phyloP scores from a whole-genome alignment of 1,140 invertebrate genomes.

The Drosophila watanabei region DNA sequence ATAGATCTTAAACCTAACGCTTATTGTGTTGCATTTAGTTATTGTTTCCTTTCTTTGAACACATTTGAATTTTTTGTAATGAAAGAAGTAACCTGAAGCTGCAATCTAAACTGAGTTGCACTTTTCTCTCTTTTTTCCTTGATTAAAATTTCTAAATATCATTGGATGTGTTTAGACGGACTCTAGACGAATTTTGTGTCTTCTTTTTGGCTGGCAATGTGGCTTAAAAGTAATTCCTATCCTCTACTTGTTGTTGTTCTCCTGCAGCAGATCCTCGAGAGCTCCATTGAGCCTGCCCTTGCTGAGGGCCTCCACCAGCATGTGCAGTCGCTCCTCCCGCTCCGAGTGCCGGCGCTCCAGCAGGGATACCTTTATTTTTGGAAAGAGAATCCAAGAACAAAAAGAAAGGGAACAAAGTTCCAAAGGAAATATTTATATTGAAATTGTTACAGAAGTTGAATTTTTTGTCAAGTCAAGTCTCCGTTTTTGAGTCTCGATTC shows the following conservation, averaged over 20 bases:
- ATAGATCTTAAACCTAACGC: constrained; percentile 32
- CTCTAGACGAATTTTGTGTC: constrained; percentile 15
- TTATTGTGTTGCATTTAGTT: constrained; percentile 13
- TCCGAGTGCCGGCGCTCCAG: constrained; percentile 82
- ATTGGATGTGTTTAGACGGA: constrained; percentile 48
- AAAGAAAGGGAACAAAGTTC: neutral
- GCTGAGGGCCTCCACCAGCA: constrained; percentile 85
- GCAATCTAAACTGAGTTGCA: neutral
- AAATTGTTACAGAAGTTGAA: neutral
- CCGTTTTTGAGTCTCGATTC: neutral
- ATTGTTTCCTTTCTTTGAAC: constrained; percentile 36
- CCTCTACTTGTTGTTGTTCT: constrained; percentile 77
- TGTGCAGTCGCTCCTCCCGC: constrained; percentile 83
- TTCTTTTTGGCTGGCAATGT: constrained; percentile 49
- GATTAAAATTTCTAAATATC: constrained; percentile 27
- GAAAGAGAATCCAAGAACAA: too few species aligned
- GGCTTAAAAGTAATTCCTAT: constrained; percentile 2
- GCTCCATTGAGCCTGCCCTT: constrained; percentile 83
- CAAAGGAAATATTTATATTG: neutral
- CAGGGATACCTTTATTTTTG: constrained; percentile 68
- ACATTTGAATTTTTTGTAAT: constrained; percentile 27
- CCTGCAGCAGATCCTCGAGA: constrained; percentile 74
- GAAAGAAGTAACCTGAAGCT: constrained; percentile 11
- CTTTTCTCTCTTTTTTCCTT: neutral
- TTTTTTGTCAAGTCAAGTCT: neutral